Base-by-base conservation (phyloP, 2,113 vertebrate genomes). In the Petroica traversi region DNA sequence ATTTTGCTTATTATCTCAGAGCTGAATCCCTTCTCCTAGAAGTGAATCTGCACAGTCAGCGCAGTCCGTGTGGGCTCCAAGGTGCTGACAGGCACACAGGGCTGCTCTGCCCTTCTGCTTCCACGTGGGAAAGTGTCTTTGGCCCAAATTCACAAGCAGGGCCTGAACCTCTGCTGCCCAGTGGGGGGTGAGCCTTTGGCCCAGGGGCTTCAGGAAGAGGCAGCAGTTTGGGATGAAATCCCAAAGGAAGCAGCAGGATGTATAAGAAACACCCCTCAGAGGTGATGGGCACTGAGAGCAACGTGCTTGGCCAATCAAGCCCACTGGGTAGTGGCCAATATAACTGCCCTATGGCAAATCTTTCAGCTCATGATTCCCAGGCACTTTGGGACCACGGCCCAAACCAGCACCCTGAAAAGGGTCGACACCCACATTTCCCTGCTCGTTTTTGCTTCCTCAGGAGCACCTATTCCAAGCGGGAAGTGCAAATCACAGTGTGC, bases 41-140 rank as follows among this genome's bases (percentile, higher is more conserved):
- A 68, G 64, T 23, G 81, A 34, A 25, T 49, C 38, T 79, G 85
- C 57, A 9, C 12, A 6, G 8, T 90, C 78, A 43, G 91, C 57
- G 2, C 14, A 1, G 8, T 34, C n/a, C 0, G 5, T 1, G 40
- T 19, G 46, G 15, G 55, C 12, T 77, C 57, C 3, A 41, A 61
- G 74, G 34, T 22, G 68, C 68, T 63, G 8, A 12, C 6, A 9
- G 7, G 8, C 6, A 4, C 62, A 2, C 4, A 2, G 41, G 14
- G 33, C 43, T 5, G 0, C 1, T 72, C 45, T 63, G 57, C 51
- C 14, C 26, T 29, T 31, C 64, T 74, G 11, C 52, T 66, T 31
- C 38, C 69, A 3, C 1, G 1, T 0, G 22, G 36, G 43, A 8
- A 36, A 6, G 38, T 5, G 16, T 16, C 29, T 26, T 25, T 1